Evolutionary conservation across 1,140 invertebrate species (phyloP).

Genomic region (Drosophila elegans): DNA sequence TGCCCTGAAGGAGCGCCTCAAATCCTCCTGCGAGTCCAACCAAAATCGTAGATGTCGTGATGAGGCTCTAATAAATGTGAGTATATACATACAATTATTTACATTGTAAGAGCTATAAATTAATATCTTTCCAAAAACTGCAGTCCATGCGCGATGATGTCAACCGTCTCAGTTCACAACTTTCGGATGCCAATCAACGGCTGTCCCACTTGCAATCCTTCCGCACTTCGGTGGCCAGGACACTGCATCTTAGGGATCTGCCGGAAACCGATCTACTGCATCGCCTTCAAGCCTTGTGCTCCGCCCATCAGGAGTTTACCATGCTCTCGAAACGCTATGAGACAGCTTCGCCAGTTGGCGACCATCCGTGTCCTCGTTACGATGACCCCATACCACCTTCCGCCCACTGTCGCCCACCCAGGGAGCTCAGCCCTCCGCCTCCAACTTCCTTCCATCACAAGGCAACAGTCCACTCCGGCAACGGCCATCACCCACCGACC

Average conservation of each 20-base stretch:
- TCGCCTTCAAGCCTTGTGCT: constrained; percentile 81
- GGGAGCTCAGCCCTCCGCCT: constrained; percentile 53
- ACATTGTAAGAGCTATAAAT: too few relatives aligned
- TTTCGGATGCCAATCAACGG: constrained; percentile 89
- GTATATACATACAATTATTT: constrained; percentile 49
- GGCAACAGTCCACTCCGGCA: constrained; percentile 1
- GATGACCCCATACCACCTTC: constrained; percentile 79
- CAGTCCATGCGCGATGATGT: constrained; percentile 90
- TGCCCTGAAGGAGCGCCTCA: constrained; percentile 74
- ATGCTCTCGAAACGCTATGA: constrained; percentile 87
- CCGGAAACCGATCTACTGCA: constrained; percentile 82
- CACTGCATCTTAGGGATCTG: constrained; percentile 85
- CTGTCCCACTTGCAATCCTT: constrained; percentile 91
- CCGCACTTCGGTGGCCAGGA: constrained; percentile 88
- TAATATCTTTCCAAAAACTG: background rate
- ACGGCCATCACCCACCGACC: constrained; percentile 12
- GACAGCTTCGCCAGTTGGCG: constrained; percentile 75
- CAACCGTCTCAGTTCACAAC: constrained; percentile 88
- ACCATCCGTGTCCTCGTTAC: constrained; percentile 80
- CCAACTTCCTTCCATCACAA: constrained; percentile 31
- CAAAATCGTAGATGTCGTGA: constrained; percentile 84
- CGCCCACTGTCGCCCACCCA: constrained; percentile 73
- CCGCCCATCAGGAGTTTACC: constrained; percentile 88
- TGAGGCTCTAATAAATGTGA: constrained; percentile 89
- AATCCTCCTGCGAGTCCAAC: constrained; percentile 78